Evolutionary conservation across 2,113 vertebrate genomes (phyloP), one percentile per base, ranked within the genome.

Genomic region (Mirounga angustirostris): DNA sequence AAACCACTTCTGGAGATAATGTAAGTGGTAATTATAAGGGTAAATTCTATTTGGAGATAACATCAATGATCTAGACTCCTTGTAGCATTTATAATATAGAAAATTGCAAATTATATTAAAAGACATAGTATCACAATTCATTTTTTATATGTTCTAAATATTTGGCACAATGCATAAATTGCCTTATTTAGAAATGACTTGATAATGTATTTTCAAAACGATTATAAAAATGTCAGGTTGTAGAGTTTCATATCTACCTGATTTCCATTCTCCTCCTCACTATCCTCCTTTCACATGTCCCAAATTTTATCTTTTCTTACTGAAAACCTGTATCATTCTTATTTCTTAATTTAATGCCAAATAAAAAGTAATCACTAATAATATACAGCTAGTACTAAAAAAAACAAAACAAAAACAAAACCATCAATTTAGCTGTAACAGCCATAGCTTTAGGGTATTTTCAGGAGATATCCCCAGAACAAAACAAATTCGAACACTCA

Each of bases 81-180:
- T 13, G n/a, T 61, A 91, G 40, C 33, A 94, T 63, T 90, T 95
- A 43, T 33, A 92, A 92, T 58, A 95, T 1, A 95, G 82, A 87
- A 97, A 86, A 95, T 5, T 56, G 2, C 24, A 89, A 97, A 93
- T 65, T 73, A 89, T 21, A 52, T 79, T 92, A 94, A 87, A 94
- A 94, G 65, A 95, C 84, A 92, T 61, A 96, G 21, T 50, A 56
- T 79, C 46, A 95, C 30, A 74, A 88, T 83, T 83, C 69, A 65
- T 30, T 80, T 88, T 89, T 65, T 14, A 16, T 96, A 85, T 58
- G 24, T 73, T 81, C 54, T 87, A 93, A 89, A 83, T 96, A 95
- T 87, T 87, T 97, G 96, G 95, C 89, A 97, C 50, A 87, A 92
- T 63, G 56, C 24, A n/a, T 63, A 74, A 79, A 12, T 91, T 97